A percentile compares a stretch with the other conserved stretches of the same genome.
phyloP scores from a whole-genome alignment of 1,140 invertebrate species.

The Brachionus asplanchnoidis region DNA sequence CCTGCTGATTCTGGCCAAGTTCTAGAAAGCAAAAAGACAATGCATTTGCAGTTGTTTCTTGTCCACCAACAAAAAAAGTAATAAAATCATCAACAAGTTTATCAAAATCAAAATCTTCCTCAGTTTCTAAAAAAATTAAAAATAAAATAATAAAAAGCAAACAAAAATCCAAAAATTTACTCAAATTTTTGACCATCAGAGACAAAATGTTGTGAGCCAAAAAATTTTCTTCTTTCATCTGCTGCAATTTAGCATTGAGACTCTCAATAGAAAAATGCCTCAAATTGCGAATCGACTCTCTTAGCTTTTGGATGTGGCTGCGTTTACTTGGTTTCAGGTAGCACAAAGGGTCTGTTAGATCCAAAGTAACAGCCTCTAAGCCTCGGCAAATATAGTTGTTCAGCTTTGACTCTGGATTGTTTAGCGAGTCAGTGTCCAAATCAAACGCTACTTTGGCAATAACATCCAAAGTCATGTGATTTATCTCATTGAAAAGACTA shows the following conservation, averaged over 20 bases:
- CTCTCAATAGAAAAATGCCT: slow-evolving; percentile 6
- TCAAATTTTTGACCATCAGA: neutral
- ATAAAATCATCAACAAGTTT: slow-evolving; percentile 33
- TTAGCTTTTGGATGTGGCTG: neutral
- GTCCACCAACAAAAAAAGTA: slow-evolving; percentile 33
- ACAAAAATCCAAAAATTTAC: neutral
- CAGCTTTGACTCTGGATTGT: neutral
- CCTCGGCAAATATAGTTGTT: neutral
- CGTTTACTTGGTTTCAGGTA: neutral
- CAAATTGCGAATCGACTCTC: neutral
- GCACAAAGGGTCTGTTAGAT: neutral
- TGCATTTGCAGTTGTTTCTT: slow-evolving; percentile 35
- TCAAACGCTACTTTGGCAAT: slow-evolving; percentile 32
- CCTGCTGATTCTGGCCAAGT: slow-evolving; percentile 10
- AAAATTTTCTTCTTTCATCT: neutral
- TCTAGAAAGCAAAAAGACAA: slow-evolving; percentile 16
- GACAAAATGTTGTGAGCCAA: neutral
- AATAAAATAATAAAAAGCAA: neutral
- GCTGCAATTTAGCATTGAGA: neutral
- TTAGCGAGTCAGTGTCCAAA: neutral
- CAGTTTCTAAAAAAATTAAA: neutral
- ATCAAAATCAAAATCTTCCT: slow-evolving; percentile 18
- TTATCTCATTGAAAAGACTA: neutral
- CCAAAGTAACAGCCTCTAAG: neutral
- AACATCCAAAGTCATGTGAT: slow-evolving; percentile 1